Evolutionary conservation across 1,140 invertebrate genomes (phyloP).

Genomic region (Zaprionus davidi): DNA sequence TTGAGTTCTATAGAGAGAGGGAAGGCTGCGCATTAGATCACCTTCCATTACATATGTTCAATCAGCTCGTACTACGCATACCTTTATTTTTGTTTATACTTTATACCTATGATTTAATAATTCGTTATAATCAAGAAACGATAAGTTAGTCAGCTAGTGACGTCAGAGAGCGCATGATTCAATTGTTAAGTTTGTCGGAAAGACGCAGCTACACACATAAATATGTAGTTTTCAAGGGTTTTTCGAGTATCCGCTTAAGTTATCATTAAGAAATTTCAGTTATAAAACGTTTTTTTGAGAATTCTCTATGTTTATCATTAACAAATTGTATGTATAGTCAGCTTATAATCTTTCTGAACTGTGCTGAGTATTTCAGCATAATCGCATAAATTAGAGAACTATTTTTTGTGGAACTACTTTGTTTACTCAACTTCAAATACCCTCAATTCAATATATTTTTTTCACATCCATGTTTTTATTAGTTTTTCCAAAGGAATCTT

Average conservation of each 20-base stretch:
- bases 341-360: neutral
- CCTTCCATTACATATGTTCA: conserved; percentile 3
- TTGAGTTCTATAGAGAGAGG: neutral
- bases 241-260: neutral
- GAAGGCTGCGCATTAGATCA: conserved; percentile 8
- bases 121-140: neutral
- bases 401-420: neutral
- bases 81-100: no score
- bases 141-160: conserved; percentile 22
- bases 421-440: no score
- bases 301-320: neutral
- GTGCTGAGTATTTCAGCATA: neutral
- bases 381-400: neutral
- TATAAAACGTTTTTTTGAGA: neutral
- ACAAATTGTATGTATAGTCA: neutral
- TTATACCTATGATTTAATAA: neutral
- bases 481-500: no score
- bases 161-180: conserved; percentile 11
- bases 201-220: neutral
- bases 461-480: no score
- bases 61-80: no score
- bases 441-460: no score
- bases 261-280: neutral
- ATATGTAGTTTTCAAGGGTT: no score
- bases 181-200: neutral